Evolutionary conservation across 2,113 vertebrate species (phyloP).

Genomic region (Xenopus tropicalis): DNA sequence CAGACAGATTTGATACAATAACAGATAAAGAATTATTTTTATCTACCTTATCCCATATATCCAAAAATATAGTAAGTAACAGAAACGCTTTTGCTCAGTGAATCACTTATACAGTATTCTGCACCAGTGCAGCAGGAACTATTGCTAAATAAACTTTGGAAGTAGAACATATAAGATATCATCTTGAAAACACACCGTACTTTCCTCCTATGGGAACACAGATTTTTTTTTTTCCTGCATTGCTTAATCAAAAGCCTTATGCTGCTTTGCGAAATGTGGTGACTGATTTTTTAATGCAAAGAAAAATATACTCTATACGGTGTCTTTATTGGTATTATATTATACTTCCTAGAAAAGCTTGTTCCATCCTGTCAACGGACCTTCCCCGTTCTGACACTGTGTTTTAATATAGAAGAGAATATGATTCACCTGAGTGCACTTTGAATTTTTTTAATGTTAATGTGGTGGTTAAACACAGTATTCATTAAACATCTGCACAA

Average conservation of each 20-base stretch:
- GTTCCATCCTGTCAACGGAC: background rate
- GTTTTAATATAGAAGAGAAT: constrained; percentile 8
- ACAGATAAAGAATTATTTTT: no score
- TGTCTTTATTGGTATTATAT: constrained; percentile 29
- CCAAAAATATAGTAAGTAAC: no score
- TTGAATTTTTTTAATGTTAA: background rate
- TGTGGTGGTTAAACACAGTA: background rate
- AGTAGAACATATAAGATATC: constrained; percentile 14
- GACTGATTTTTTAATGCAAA: constrained; percentile 15
- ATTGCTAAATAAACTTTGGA: constrained; percentile 17
- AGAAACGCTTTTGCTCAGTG: no score
- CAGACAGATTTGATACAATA: no score
- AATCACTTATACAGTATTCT: constrained; percentile 1
- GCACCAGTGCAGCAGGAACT: constrained; percentile 10
- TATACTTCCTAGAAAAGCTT: constrained; percentile 18
- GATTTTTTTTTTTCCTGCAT: constrained; percentile 10
- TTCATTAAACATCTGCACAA: no score
- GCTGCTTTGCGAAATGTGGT: constrained; percentile 15
- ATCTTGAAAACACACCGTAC: constrained; percentile 30
- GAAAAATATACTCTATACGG: constrained; percentile 24
- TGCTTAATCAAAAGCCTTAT: constrained; percentile 26
- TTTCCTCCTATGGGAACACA: constrained; percentile 31
- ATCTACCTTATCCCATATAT: no score
- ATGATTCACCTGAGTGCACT: background rate
- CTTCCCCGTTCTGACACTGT: background rate